Evolutionary conservation across 2,113 vertebrate genomes (phyloP).

Genomic region (Lanius ludovicianus): DNA sequence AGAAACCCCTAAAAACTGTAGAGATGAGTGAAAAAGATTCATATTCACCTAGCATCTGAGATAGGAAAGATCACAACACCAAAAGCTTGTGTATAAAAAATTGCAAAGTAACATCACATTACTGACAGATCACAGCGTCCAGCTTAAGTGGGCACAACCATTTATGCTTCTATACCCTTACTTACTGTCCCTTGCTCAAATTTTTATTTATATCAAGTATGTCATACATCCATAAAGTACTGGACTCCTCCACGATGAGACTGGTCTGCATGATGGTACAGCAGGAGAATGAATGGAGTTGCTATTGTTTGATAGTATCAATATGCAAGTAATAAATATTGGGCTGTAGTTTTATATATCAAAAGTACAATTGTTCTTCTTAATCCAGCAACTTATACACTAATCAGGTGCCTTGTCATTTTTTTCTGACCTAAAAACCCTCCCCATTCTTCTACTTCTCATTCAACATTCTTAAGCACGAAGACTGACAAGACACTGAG

Average conservation of each 20-base stretch:
- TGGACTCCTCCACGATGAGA: background rate
- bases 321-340: background rate
- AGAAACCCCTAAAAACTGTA: background rate
- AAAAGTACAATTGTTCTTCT: background rate
- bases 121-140: background rate
- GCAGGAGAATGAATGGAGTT: background rate
- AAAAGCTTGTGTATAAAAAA: background rate
- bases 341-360: background rate
- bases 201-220: background rate
- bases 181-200: background rate
- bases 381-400: background rate
- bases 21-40: background rate
- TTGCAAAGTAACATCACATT: background rate
- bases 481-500: background rate
- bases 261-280: background rate
- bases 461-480: background rate
- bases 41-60: background rate
- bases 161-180: background rate
- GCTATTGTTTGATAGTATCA: background rate
- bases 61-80: background rate
- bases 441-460: background rate
- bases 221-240: background rate
- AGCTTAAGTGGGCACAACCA: background rate
- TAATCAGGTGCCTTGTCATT: background rate
- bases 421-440: background rate